Base-by-base conservation (phyloP, 2,113 vertebrate genomes). In the Megaceryle torquata region DNA sequence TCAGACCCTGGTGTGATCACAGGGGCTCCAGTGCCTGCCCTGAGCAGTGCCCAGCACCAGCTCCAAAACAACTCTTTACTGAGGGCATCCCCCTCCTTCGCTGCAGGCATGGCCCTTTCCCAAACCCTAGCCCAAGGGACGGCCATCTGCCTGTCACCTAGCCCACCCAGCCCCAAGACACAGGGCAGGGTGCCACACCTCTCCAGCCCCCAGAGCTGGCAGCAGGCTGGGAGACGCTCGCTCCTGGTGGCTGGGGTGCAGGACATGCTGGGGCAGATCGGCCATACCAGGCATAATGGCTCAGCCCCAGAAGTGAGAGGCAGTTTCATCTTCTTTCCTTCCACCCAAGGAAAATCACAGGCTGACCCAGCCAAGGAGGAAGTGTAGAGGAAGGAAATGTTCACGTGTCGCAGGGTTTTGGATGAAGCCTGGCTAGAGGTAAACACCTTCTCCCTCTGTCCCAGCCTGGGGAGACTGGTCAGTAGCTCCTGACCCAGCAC, bases 171-270 rank as follows among this genome's bases (percentile, higher is more conserved):
- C 4, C 33, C 37, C 0, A 1, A 28, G 44, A 67, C 0, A 0
- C 35, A 29, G 35, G 20, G 33, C 26, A 54, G 15, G 31, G 24
- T 77, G 82, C 29, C 20, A 7, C 0, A 1, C 54, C 29, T 81
- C 54, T 65, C 31, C 26, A 75, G 54, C 7, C 15, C 20, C 41
- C 24, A 33, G 46, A 75, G 17, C 65, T 5, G n/a, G 33, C 28
- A 64, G 71, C 0, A 0, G 9, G 16, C 61, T 88, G 43, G 31
- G 48, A 92, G 57, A 19, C 0, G 0, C 65, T 84, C 5, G 15
- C n/a, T 50, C n/a, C 53, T 0, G 0, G 17, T 0, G 1, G n/a
- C 41, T 12, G 21, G 25, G 70, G 57, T 15, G 37, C 46, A 50
- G 28, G 44, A 82, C 1, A 0, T 29, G 44, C 33, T 1, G 5